Evolutionary conservation across 2,797 vertebrate genomes (phyloP), one percentile per base, ranked within the genome.

Genomic region (Hypotaenidia philippensis): DNA sequence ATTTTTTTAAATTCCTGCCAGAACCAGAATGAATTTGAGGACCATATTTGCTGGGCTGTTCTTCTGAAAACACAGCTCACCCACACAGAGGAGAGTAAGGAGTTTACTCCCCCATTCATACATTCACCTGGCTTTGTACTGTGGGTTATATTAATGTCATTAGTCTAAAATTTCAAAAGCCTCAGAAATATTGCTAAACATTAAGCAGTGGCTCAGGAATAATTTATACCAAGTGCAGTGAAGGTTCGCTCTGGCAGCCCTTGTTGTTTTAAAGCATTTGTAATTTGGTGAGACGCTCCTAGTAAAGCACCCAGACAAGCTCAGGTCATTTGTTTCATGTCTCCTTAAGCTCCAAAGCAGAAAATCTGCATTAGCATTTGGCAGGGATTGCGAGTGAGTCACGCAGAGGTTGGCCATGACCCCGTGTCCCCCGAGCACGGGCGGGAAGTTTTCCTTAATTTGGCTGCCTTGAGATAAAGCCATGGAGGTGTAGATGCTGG

Each of bases 151-250:
- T 56, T 76, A 65, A 49, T 34, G 32, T 10, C 25, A 9, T 92
- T 77, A 70, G 44, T 65, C 84, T 70, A 77, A 77, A 68, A 56
- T 85, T 87, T 70, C 71, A 59, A 59, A 86, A 76, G 12, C 40
- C 63, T 77, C 52, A 53, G 40, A 91, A 89, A 83, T 80, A 89
- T 83, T 83, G 57, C 83, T 41, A 64, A 83, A 53, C 71, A 70
- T 63, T 80, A 77, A 49, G 60, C 40, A 60, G 49, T 10, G 60
- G 59, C 44, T 75, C 40, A 45, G 84, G 64, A 70, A 60, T 85
- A 64, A 80, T 74, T 89, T 34, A 31, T 36, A 80, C 20, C 3
- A 59, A 71, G 56, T 21, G 40, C 56, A 87, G 68, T 4, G 56
- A 26, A 90, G 52, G 40, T 49, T 79, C 2, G 8, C 12, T 90